These are phyloP conservation scores for Piaya cayana DNA, from an alignment of 2,113 vertebrate species.

Conservation along the genomic window DNA sequence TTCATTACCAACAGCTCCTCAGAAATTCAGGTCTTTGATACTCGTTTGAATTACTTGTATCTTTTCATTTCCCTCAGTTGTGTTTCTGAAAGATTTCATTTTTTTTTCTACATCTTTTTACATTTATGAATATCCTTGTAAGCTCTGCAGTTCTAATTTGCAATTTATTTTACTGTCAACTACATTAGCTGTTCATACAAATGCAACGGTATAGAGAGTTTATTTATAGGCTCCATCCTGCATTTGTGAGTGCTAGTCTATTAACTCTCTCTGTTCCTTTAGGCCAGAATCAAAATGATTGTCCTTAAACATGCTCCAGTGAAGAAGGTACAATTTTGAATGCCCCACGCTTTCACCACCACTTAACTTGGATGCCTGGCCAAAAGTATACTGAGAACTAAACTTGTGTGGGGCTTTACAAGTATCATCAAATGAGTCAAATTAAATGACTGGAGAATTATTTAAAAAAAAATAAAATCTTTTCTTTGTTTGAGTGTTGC, in stretches of 20 bases:
- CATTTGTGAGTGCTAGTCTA: not conserved
- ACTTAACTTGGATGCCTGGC: not conserved
- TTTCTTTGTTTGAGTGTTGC: not conserved
- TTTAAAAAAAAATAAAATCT: not conserved
- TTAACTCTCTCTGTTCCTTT: not conserved
- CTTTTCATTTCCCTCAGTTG: not conserved
- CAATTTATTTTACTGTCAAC: conserved; percentile 18
- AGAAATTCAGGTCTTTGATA: conserved; percentile 33
- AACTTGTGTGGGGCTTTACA: not conserved
- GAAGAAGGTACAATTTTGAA: not conserved
- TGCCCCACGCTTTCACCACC: not conserved
- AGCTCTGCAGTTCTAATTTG: not conserved
- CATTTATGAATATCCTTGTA: conserved; percentile 46
- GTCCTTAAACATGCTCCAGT: not conserved
- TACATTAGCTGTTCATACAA: conserved; percentile 30
- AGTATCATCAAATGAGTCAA: not conserved
- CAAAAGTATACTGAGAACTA: not conserved
- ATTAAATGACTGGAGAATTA: not conserved
- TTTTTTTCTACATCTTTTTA: conserved; percentile 58
- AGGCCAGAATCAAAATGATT: not conserved
- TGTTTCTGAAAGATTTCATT: conserved; percentile 13
- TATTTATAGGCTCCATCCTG: conserved; percentile 1
- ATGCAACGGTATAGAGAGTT: not conserved
- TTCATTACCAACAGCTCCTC: conserved; percentile 27
- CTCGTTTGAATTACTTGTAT: conserved; percentile 11